Evolutionary conservation across 2,888 invertebrate genomes (phyloP).

Genomic region (Trichopoda pennipes): DNA sequence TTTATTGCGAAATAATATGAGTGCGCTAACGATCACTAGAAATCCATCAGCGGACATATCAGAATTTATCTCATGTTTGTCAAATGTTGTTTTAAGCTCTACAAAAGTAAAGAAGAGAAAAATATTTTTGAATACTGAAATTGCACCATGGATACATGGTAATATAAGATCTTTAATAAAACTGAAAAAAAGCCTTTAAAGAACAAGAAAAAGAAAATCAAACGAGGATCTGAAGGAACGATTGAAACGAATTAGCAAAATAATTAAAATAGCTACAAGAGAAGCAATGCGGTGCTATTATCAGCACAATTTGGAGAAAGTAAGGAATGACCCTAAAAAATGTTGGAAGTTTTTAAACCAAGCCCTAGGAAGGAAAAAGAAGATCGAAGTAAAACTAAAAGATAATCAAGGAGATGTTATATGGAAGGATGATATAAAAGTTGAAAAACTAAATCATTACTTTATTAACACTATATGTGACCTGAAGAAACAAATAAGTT

Average conservation of each 20-base stretch:
- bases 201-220: too few species aligned
- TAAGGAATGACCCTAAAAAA: conserved; percentile 4
- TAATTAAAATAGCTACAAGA: conserved; percentile 10
- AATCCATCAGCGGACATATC: background rate
- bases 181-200: background rate
- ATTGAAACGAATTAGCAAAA: background rate
- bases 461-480: conserved; percentile 8
- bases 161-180: background rate
- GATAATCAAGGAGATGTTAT: background rate
- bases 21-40: background rate
- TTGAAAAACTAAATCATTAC: background rate
- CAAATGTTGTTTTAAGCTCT: background rate
- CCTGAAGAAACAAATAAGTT: conserved; percentile 3
- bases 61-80: conserved; percentile 12
- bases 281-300: conserved; percentile 3
- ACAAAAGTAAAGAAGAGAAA: background rate
- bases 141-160: background rate
- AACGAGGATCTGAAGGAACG: too few species aligned
- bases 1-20: background rate
- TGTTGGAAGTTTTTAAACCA: conserved; percentile 9
- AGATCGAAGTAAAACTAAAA: conserved; percentile 1
- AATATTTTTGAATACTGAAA: background rate
- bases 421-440: too few species aligned
- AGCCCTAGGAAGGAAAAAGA: conserved; percentile 8
- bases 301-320: background rate